A percentile compares a stretch with the other conserved stretches of the same genome.
Conservation (phyloP, 2,888 invertebrate species). For the Drosophila paramelanica region DNA sequence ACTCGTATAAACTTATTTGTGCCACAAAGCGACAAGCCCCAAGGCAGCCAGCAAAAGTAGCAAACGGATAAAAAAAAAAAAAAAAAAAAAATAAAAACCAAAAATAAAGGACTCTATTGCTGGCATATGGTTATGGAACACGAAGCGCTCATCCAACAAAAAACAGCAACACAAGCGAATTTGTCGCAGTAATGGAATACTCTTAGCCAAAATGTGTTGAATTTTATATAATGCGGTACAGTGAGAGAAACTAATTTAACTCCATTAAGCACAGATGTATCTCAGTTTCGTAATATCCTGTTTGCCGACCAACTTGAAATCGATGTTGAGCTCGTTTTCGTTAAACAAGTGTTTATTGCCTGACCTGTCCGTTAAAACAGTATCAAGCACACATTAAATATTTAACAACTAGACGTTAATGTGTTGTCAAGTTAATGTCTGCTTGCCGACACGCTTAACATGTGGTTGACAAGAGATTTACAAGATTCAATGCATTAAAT, state of each 20-base stretch:
- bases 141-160: constrained; percentile 1
- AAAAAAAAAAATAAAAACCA: constrained; percentile 1
- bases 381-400: no score
- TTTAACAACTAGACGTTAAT: no score
- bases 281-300: neutral
- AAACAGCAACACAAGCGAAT: constrained; percentile 4
- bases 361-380: no score
- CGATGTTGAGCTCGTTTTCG: no score
- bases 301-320: no score
- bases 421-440: no score
- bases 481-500: neutral
- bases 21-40: constrained; percentile 30
- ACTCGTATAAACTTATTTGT: constrained; percentile 31
- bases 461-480: neutral
- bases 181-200: constrained; percentile 11
- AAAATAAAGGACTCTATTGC: constrained; percentile 11
- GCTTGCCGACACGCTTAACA: neutral
- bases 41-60: constrained; percentile 18
- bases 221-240: neutral
- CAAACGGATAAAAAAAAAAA: constrained; percentile 4
- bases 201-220: neutral
- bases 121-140: constrained; percentile 17
- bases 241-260: neutral
- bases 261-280: neutral
- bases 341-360: no score